Percentiles rank a stretch among this genome's conserved stretches.
phyloP scores from a whole-genome alignment of 2,888 invertebrate genomes.

The Drosophila mettleri region DNA sequence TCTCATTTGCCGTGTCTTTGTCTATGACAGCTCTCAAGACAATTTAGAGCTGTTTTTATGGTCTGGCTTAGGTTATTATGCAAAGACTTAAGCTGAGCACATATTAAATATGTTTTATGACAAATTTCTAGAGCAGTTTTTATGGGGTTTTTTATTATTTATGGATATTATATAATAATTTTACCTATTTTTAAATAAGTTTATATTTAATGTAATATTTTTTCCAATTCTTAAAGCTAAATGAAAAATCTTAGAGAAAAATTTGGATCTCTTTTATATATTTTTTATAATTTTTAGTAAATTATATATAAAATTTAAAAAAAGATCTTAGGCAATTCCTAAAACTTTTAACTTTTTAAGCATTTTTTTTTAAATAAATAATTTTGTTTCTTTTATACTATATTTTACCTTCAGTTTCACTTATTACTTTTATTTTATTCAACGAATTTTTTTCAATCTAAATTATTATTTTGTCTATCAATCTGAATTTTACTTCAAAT shows the following conservation, averaged over 20 bases:
- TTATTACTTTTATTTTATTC: not conserved
- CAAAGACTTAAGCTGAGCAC: not conserved
- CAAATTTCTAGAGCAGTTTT: not conserved
- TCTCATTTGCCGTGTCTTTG: not conserved
- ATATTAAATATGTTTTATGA: not conserved
- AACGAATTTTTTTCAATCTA: not conserved
- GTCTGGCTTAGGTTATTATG: not conserved
- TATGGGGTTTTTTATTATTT: not conserved
- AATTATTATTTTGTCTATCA: not conserved
- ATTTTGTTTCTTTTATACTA: no score
- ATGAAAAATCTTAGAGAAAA: rapidly evolving
- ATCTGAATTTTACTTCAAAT: no score
- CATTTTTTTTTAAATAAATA: no score
- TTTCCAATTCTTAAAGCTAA: not conserved
- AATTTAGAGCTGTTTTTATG: not conserved
- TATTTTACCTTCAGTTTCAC: no score
- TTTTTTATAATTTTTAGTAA: no score
- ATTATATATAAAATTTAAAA: no score
- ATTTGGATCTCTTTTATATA: not conserved
- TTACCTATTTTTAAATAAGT: not conserved
- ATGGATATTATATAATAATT: not conserved
- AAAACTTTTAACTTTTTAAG: no score
- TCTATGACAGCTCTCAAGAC: not conserved
- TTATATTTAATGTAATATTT: not conserved
- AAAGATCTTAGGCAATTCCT: no score